Conservation (phyloP, 2,113 vertebrate genomes). For the Alouatta palliata region DNA sequence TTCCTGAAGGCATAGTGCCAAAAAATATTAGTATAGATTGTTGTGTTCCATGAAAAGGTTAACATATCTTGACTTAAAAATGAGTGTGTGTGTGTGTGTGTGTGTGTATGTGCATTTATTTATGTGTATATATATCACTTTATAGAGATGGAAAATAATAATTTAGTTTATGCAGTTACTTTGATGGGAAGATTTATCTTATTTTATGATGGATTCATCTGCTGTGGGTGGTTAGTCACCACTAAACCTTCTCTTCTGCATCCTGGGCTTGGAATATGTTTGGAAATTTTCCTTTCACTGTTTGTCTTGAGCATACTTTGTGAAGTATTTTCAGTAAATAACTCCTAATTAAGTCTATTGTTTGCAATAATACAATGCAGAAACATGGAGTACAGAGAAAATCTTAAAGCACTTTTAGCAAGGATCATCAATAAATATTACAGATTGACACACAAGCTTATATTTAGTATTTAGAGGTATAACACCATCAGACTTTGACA, state of each 20-base stretch:
- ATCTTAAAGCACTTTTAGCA: background rate
- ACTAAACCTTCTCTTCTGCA: background rate
- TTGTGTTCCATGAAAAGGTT: background rate
- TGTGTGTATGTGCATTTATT: too few relatives aligned
- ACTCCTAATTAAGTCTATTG: background rate
- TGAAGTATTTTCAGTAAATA: background rate
- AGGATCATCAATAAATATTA: background rate
- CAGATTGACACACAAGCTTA: background rate
- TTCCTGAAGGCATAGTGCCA: background rate
- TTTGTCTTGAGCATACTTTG: background rate
- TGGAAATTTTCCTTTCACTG: background rate
- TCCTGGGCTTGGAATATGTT: background rate
- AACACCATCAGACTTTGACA: background rate
- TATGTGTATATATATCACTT: background rate
- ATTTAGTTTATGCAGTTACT: background rate
- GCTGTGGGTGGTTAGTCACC: background rate
- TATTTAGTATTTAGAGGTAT: background rate
- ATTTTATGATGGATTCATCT: background rate
- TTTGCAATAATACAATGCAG: background rate
- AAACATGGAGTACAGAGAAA: background rate
- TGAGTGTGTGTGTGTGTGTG: background rate
- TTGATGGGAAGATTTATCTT: background rate
- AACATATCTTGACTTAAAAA: background rate
- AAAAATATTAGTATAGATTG: background rate
- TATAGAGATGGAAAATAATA: background rate